Percentiles rank a stretch among this genome's conserved stretches.
These are phyloP conservation scores for Heliocidaris erythrogramma DNA, from an alignment of 35 echinoderm and acorn worm genomes.

Conservation along the genomic window DNA sequence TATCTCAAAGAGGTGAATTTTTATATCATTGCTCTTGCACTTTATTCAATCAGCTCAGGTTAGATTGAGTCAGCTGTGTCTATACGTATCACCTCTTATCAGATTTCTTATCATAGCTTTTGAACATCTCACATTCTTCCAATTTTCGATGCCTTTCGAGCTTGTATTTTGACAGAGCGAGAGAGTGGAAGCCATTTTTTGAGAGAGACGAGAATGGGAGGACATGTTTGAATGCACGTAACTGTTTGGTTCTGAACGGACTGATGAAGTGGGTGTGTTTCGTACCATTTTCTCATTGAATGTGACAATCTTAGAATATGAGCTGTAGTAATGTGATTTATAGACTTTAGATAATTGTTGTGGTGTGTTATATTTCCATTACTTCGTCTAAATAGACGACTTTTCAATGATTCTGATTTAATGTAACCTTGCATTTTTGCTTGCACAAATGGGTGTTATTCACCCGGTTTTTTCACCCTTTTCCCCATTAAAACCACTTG, in stretches of 20 bases:
- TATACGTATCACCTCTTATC: not conserved
- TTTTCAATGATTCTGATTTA: not conserved
- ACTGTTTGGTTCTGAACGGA: not conserved
- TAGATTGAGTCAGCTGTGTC: not conserved
- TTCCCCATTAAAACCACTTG: not conserved
- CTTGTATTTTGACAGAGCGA: slow-evolving; percentile 22
- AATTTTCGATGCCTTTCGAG: not conserved
- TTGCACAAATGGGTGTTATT: not conserved
- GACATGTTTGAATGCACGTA: not conserved
- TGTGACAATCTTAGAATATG: not conserved
- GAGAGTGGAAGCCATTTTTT: slow-evolving; percentile 34
- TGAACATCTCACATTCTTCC: not conserved
- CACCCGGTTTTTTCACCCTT: not conserved
- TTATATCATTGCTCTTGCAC: not conserved
- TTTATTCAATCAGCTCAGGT: not conserved
- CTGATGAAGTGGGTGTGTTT: not conserved
- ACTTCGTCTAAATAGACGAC: not conserved
- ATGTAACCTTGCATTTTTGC: not conserved
- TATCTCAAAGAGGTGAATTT: slow-evolving; percentile 19
- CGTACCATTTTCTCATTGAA: not conserved
- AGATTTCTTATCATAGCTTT: not conserved
- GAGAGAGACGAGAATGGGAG: not conserved
- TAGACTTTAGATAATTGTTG: not conserved
- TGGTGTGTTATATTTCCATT: not conserved
- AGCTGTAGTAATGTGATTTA: not conserved